A percentile compares a stretch with the other conserved stretches of the same genome.
phyloP scores from a whole-genome alignment of 2,113 vertebrate species.

The Narcine bancroftii region DNA sequence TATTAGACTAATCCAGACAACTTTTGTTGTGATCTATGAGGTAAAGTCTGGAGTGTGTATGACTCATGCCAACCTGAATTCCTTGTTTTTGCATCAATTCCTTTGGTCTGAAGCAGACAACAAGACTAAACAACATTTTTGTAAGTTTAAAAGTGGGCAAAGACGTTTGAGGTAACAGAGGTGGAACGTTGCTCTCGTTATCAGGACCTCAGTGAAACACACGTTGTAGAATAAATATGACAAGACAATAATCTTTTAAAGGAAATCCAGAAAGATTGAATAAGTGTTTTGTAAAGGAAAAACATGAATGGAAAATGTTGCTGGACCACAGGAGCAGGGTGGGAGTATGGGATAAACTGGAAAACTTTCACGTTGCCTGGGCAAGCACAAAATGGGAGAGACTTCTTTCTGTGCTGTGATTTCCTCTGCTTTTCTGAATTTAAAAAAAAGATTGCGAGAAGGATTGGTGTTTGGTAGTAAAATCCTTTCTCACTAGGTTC shows the following conservation, averaged over 20 bases:
- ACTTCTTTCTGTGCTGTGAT: neutral
- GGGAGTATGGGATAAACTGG: neutral
- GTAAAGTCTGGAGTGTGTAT: neutral
- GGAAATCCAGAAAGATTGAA: neutral
- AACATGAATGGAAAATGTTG: neutral
- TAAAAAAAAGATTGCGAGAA: neutral
- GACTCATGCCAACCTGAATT: neutral
- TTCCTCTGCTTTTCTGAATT: neutral
- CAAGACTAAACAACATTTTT: neutral
- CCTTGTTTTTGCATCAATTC: neutral
- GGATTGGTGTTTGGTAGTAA: neutral
- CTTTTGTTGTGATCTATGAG: constrained; percentile 5
- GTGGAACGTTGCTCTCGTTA: too few species aligned
- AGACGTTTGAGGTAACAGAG: neutral
- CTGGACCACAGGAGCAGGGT: neutral
- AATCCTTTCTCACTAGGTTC: neutral
- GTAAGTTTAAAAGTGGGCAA: neutral
- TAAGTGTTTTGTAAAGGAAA: neutral
- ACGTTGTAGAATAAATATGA: neutral
- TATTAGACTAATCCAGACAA: neutral
- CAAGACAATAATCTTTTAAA: neutral
- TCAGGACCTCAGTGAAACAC: neutral
- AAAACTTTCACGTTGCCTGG: neutral
- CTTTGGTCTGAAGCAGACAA: neutral
- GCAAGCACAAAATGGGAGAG: neutral